Conservation (phyloP, 2,797 vertebrate genomes). For the Xerus rutilus region DNA sequence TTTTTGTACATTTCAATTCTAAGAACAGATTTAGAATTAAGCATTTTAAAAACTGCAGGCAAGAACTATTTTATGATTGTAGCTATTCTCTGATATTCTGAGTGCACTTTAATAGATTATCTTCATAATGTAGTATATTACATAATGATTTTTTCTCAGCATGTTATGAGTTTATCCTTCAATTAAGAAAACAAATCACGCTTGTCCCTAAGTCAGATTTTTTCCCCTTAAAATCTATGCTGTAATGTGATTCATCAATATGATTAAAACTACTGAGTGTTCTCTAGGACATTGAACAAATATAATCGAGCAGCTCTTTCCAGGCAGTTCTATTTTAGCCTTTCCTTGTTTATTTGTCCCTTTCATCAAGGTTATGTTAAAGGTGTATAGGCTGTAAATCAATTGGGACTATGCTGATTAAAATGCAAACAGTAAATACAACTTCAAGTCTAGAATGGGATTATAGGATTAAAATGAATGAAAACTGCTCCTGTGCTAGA, state of each 20-base stretch:
- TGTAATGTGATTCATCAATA: conserved; percentile 70
- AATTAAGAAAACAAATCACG: conserved; percentile 80
- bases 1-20: conserved; percentile 57
- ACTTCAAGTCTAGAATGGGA: conserved; percentile 87
- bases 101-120: conserved; percentile 77
- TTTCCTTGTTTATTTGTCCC: conserved; percentile 77
- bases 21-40: conserved; percentile 80
- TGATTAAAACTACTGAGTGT: conserved; percentile 66
- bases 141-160: conserved; percentile 76
- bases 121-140: conserved; percentile 71
- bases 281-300: conserved; percentile 56
- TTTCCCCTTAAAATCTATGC: conserved; percentile 66
- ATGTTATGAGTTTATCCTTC: conserved; percentile 75
- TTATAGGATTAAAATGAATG: conserved; percentile 89
- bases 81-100: conserved; percentile 54
- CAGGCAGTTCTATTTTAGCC: conserved; percentile 73
- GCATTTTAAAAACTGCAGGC: conserved; percentile 50
- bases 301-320: conserved; percentile 39
- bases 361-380: conserved; percentile 80
- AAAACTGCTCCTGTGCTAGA: conserved; percentile 79
- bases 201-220: conserved; percentile 70
- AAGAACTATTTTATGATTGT: conserved; percentile 47
- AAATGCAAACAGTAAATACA: conserved; percentile 86
- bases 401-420: conserved; percentile 85
- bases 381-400: conserved; percentile 77